Base-by-base conservation (phyloP, 1,140 invertebrate genomes). In the Bombus breviceps region DNA sequence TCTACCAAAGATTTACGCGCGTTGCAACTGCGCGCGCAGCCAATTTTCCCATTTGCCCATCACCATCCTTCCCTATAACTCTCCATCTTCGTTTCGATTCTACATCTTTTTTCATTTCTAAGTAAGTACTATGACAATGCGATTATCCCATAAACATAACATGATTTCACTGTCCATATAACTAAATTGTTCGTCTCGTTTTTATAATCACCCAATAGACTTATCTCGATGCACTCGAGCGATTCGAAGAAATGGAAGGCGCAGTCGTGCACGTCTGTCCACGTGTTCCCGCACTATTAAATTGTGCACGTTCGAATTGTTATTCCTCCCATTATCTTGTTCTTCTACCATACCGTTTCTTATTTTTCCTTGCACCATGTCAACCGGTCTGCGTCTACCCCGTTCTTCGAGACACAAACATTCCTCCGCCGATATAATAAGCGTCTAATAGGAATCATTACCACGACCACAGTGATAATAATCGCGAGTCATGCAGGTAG, bases 361-460 rank as follows among this genome's bases (percentile, higher is more conserved):
- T 34, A 25, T 79, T 43, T 47, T 69, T 79, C 22, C 13, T 34
- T 28, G 13, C 3, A 25, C n/a, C 41, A 8, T 28, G 37, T 9
- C 25, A 28, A 59, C 15, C 53, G 82, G 39, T 79, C 22, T 71
- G 1, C 1, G 62, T 78, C 37, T 13, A 3, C 15, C n/a, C 9
- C 39, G 39, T 62, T 39, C 37, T 41, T 41, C 15, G 18, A 39
- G 75, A 78, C 13, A n/a, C 53, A 41, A 41, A 64, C 41, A 80
- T 85, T 64, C 75, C 77, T n/a, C 3, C 32, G n/a, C 15, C 53
- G 32, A 32, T 43, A 59, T 85, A 85, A 80, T 71, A 78, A 78
- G 32, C 53, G 62, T 81, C 71, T 85, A 81, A 85, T 85, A 85
- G 47, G 79, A 85, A 68, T 85, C 59, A 28, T 74, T 47, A 66